Percentiles rank a stretch among this genome's conserved stretches.
phyloP scores from a whole-genome alignment of 1,140 invertebrate species.

The Episyrphus balteatus region DNA sequence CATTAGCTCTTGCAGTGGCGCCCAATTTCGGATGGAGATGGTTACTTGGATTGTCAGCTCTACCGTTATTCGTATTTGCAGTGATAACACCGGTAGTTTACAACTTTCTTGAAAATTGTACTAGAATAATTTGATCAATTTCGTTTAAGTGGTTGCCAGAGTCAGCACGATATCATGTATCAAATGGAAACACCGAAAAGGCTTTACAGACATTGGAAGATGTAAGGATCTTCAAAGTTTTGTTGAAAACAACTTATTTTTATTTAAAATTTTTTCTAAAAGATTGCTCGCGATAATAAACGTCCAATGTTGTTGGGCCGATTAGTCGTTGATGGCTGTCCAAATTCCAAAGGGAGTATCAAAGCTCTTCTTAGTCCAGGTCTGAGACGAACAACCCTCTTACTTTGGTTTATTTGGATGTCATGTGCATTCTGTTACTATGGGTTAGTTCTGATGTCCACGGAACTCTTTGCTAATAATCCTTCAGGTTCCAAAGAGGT shows the following conservation, averaged over 20 bases:
- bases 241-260: neutral
- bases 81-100: constrained; percentile 59
- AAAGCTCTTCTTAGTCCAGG: constrained; percentile 70
- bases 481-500: constrained; percentile 22
- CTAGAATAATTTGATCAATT: constrained; percentile 2
- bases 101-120: constrained; percentile 8
- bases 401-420: constrained; percentile 93
- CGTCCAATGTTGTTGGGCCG: constrained; percentile 79
- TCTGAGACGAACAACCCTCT: constrained; percentile 67
- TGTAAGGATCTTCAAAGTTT: constrained; percentile 37
- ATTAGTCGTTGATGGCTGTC: constrained; percentile 69
- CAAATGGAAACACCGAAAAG: constrained; percentile 72
- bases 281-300: constrained; percentile 76
- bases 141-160: constrained; percentile 79
- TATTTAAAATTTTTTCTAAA: constrained; percentile 4
- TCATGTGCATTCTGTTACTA: constrained; percentile 94
- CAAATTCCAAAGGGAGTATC: constrained; percentile 55
- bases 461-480: constrained; percentile 67
- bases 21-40: constrained; percentile 85
- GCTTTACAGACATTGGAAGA: constrained; percentile 73
- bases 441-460: constrained; percentile 89
- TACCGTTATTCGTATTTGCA: constrained; percentile 77
- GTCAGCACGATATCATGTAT: constrained; percentile 79
- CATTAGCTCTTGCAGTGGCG: constrained; percentile 83
- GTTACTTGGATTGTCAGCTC: constrained; percentile 75